These are phyloP conservation scores for Scaptodrosophila latifasciaeformis DNA, from an alignment of 2,888 invertebrate species.

Conservation along the genomic window DNA sequence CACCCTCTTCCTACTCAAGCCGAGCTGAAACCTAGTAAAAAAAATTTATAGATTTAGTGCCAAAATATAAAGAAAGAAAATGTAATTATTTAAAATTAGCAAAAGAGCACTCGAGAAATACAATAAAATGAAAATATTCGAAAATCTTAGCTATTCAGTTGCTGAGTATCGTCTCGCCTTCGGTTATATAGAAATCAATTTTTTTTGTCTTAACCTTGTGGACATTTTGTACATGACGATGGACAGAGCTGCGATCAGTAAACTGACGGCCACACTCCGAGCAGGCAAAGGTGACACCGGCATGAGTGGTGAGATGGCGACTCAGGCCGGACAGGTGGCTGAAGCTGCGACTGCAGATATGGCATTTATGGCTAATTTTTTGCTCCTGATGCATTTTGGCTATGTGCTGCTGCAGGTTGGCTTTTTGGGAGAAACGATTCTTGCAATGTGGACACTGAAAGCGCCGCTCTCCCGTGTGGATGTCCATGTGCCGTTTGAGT, in stretches of 20 bases:
- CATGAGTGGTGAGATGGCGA: constrained; percentile 81
- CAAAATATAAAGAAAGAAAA: too few species aligned
- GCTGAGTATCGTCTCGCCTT: constrained; percentile 3
- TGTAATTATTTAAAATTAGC: too few species aligned
- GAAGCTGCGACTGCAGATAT: constrained; percentile 78
- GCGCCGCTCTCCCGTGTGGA: constrained; percentile 79
- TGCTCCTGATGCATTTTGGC: constrained; percentile 78
- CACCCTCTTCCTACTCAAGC: too few species aligned
- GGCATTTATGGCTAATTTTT: constrained; percentile 81
- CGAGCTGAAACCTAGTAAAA: too few species aligned
- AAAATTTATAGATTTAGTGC: too few species aligned
- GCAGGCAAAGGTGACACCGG: constrained; percentile 80
- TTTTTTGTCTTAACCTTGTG: constrained; percentile 46
- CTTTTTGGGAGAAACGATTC: constrained; percentile 84
- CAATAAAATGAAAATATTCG: too few species aligned
- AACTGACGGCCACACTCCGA: constrained; percentile 81
- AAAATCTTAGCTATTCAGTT: background rate
- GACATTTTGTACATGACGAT: constrained; percentile 77
- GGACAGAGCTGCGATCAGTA: constrained; percentile 83
- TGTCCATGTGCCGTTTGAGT: constrained; percentile 79
- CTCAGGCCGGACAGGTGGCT: constrained; percentile 80
- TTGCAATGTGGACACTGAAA: constrained; percentile 81
- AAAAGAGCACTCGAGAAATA: too few species aligned
- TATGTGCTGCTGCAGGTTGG: constrained; percentile 80
- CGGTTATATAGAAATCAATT: constrained; percentile 14